Evolutionary conservation across 2,113 vertebrate species (phyloP), one percentile per base, ranked within the genome.

Genomic region (Psammodynastes pulverulentus): DNA sequence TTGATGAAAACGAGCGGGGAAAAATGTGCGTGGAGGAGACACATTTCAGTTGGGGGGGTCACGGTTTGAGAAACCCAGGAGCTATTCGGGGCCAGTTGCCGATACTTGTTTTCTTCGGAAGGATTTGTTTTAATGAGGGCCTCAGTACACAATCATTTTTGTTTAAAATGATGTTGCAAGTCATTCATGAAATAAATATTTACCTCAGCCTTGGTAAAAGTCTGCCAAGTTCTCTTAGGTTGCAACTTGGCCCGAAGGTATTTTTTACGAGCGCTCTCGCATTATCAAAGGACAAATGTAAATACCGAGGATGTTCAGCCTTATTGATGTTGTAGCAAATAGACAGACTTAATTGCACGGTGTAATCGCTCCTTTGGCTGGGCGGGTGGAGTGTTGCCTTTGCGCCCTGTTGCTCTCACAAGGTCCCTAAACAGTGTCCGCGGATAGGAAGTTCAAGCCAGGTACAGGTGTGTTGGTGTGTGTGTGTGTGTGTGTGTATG

Each of bases 31-130:
- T 4, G 10, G 51, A 91, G 3, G 49, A 26, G 29, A 1, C 5
- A 0, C 0, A 48, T 84, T 45, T 3, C 34, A 72, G 2, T 1
- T 51, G 51, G 86, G 49, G 86, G 49, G n/a, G 2, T 29, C 67
- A 49, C 67, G 9, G 0, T 24, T 29, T 87, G 0, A 56, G 88
- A 91, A 84, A 26, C 53, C 21, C 58, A 51, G n/a, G 84, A 34
- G 7, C 13, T 10, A 12, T 72, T 26, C 19, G 0, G 1, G 6
- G 0, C 0, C 49, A 13, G 46, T 5, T 52, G 34, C 49, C 3
- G 34, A 7, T 56, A 24, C 34, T 90, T 52, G 10, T 84, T 90
- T 79, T 9, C 46, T 67, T 67, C 21, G 1, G 4, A 48, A 19
- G 86, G 51, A 48, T 53, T 43, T 5, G 5, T 19, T 45, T 29